These are phyloP conservation scores for Porphyrio hochstetteri DNA, from an alignment of 2,113 vertebrate species.

Conservation along the genomic window DNA sequence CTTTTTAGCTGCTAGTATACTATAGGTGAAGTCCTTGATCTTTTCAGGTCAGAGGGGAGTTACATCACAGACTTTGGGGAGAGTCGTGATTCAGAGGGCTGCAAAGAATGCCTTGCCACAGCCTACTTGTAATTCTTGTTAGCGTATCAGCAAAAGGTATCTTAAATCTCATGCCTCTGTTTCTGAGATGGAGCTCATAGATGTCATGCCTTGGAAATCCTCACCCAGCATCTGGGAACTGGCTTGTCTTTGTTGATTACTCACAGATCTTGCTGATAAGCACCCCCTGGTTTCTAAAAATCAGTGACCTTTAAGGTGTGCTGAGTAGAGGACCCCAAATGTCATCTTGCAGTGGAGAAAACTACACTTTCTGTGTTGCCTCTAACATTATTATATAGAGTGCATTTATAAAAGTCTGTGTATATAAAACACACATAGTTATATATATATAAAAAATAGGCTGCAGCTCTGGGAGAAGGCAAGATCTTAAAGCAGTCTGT, in stretches of 20 bases:
- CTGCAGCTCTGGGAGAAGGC: background rate
- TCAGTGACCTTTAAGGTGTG: background rate
- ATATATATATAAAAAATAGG: background rate
- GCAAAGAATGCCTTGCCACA: background rate
- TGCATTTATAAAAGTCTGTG: background rate
- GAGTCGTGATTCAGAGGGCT: background rate
- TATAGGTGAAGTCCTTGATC: background rate
- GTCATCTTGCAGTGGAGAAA: background rate
- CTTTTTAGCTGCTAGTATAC: background rate
- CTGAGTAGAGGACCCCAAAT: background rate
- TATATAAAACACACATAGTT: too few species aligned
- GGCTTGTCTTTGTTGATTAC: background rate
- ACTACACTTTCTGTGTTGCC: background rate
- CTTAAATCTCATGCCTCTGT: background rate
- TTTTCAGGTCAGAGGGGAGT: background rate
- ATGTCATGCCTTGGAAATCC: background rate
- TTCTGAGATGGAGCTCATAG: background rate
- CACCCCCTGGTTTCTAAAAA: background rate
- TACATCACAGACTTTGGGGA: accelerated
- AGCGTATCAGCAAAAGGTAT: background rate
- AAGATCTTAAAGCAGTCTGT: background rate
- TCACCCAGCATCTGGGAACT: background rate
- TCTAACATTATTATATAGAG: background rate
- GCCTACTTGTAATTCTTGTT: background rate
- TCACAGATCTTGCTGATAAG: background rate